Percentiles rank a stretch among this genome's conserved stretches.
phyloP scores from a whole-genome alignment of 2,888 invertebrate species.

The Oeneis ivallda region DNA sequence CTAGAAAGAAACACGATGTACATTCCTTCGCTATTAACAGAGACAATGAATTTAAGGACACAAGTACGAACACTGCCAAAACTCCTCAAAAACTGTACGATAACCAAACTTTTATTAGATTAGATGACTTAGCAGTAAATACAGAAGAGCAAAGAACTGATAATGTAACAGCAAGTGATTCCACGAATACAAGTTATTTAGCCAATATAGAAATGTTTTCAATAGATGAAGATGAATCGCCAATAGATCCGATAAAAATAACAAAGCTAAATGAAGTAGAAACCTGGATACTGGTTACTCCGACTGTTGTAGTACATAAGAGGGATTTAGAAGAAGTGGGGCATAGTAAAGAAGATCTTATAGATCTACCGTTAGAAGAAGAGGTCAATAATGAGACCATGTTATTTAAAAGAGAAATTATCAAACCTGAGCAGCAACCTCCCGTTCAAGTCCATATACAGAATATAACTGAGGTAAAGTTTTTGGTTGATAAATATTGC shows the following conservation, averaged over 20 bases:
- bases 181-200: constrained; percentile 34
- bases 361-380: constrained; percentile 69
- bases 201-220: constrained; percentile 52
- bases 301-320: constrained; percentile 62
- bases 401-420: constrained; percentile 71
- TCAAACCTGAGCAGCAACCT: constrained; percentile 75
- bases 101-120: constrained; percentile 49
- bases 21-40: constrained; percentile 72
- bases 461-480: constrained; percentile 80
- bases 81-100: constrained; percentile 60
- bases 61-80: constrained; percentile 49
- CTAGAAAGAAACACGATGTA: constrained; percentile 75
- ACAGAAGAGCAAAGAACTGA: constrained; percentile 31
- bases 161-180: constrained; percentile 29
- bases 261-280: constrained; percentile 59
- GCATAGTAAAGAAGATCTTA: constrained; percentile 57
- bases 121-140: constrained; percentile 39
- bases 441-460: constrained; percentile 86
- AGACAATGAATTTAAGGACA: constrained; percentile 54
- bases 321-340: constrained; percentile 59
- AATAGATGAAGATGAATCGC: constrained; percentile 43
- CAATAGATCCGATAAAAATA: constrained; percentile 51
- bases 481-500: too few species aligned
- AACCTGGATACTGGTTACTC: constrained; percentile 70
- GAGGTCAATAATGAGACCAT: constrained; percentile 64